Evolutionary conservation across 2,113 vertebrate species (phyloP).

Genomic region (Nibea albiflora): DNA sequence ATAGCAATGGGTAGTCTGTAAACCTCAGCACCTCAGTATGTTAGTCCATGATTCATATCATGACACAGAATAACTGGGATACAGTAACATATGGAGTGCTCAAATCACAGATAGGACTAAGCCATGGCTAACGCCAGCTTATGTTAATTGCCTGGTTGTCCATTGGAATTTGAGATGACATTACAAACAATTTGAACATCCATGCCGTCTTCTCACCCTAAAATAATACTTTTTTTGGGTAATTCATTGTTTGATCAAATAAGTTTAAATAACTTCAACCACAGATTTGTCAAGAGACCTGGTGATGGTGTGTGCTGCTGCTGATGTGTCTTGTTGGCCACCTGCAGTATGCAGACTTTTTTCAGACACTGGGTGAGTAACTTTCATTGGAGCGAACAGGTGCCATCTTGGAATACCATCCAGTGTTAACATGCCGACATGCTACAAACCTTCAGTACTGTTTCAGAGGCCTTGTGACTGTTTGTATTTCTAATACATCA

Average conservation of each 20-base stretch:
- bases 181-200: not conserved
- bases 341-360: not conserved
- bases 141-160: not conserved
- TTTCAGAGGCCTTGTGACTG: constrained; percentile 61
- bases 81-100: not conserved
- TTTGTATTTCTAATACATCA: constrained; percentile 23
- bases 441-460: constrained; percentile 46
- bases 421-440: constrained; percentile 27
- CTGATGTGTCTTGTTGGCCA: constrained; percentile 11
- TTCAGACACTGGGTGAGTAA: not conserved
- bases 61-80: not conserved
- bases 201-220: too few relatives aligned
- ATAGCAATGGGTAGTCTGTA: not conserved
- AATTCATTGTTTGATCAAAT: not conserved
- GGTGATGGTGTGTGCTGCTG: constrained; percentile 7
- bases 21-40: not conserved
- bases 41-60: too few relatives aligned
- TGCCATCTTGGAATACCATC: constrained; percentile 2
- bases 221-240: not conserved
- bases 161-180: not conserved
- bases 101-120: not conserved
- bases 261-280: not conserved
- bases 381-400: not conserved
- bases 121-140: not conserved
- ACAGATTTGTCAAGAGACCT: not conserved